Conservation (phyloP, 1,140 invertebrate genomes). For the Leptinotarsa defecta region DNA sequence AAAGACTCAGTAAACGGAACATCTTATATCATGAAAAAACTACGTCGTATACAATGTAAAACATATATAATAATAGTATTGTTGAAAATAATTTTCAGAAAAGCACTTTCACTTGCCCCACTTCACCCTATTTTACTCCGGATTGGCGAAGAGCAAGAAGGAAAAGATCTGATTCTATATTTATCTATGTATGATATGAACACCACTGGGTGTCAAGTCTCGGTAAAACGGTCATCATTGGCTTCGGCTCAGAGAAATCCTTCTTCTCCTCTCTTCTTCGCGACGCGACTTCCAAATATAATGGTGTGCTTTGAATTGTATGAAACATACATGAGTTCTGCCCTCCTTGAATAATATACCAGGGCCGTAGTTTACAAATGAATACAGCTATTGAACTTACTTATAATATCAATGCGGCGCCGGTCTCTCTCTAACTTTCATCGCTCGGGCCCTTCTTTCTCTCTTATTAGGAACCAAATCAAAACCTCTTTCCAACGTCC, state of each 20-base stretch:
- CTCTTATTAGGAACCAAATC: conserved; percentile 50
- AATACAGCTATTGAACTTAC: conserved; percentile 75
- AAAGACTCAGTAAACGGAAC: too few species aligned
- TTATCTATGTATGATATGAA: conserved; percentile 29
- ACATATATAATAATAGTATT: too few species aligned
- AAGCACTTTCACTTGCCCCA: conserved; percentile 11
- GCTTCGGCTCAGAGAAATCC: conserved; percentile 31
- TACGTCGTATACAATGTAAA: too few species aligned
- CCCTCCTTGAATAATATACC: conserved; percentile 55
- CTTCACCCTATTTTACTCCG: background rate
- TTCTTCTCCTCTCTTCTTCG: conserved; percentile 19
- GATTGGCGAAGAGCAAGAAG: background rate
- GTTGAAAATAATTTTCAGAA: too few species aligned
- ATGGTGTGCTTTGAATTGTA: conserved; percentile 55
- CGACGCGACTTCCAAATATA: conserved; percentile 48
- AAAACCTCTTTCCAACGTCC: conserved; percentile 57
- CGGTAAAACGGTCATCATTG: conserved; percentile 25
- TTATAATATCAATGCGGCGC: conserved; percentile 73
- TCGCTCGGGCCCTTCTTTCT: conserved; percentile 46
- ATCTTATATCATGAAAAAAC: too few species aligned
- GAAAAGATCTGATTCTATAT: conserved; percentile 27
- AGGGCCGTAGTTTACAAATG: conserved; percentile 69
- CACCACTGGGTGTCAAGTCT: conserved; percentile 18
- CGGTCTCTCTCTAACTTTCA: conserved; percentile 49
- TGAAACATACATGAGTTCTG: conserved; percentile 58